Evolutionary conservation across 2,888 invertebrate genomes (phyloP), one percentile per base, ranked within the genome.

Genomic region (Spatulosminthurus flaviceps): DNA sequence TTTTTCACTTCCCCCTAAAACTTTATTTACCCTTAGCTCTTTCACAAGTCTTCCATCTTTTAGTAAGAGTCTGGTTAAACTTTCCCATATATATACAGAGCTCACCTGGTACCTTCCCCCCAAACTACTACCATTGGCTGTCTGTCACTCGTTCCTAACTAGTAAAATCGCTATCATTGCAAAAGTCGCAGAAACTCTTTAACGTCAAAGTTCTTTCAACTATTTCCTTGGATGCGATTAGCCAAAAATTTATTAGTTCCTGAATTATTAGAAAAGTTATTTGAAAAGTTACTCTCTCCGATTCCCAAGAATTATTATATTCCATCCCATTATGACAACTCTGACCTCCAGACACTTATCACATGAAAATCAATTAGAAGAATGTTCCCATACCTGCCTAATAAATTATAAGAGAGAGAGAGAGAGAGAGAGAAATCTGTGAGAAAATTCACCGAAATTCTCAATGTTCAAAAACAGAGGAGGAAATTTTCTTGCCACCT

Each of bases 291-390:
- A 51, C 16, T 51, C n/a, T n/a, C n/a, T n/a, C n/a, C n/a, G n/a
- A n/a, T n/a, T n/a, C n/a, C n/a, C 51, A 51, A 51, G 51, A 19
- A 51, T n/a, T n/a, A 51, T 51, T 51, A 2, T 19, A 51, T 51
- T n/a, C 13, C 9, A 51, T 34, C 34, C 34, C 7, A 51, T 51
- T n/a, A 51, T 51, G 51, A 51, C 51, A 51, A 51, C 9, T 51
- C n/a, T 51, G 51, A 51, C 51, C 51, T 51, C 51, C 19, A 51
- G 51, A 51, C n/a, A 51, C 51, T 51, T 51, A 51, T 51, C 51
- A 51, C 51, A 19, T 51, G 51, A 51, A 51, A 51, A 51, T 51
- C 51, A 51, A 51, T 51, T 51, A 51, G 51, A 5, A 16, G 1
- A 51, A 19, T 4, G 51, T 4, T 2, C 1, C 51, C 51, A 51